Conservation (phyloP, 1,140 invertebrate genomes). For the Monochamus saltuarius region DNA sequence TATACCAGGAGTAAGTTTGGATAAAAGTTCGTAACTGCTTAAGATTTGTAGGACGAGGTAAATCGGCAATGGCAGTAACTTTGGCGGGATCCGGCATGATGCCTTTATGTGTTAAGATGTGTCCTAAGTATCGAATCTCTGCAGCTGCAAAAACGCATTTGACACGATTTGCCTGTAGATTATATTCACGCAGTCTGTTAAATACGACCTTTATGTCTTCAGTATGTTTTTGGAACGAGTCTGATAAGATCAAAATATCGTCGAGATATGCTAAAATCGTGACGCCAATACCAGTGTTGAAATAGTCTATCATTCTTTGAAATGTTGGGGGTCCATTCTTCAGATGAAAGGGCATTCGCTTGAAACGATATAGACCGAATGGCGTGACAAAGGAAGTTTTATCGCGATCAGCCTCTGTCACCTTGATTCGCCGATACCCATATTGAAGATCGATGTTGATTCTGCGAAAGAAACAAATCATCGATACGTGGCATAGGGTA, state of each 20-base stretch:
- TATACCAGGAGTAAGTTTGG: too few species aligned
- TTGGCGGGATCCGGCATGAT: too few species aligned
- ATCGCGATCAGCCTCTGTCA: slow-evolving; percentile 34
- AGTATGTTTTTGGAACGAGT: neutral
- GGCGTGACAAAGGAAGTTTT: slow-evolving; percentile 55
- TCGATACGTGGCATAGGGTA: slow-evolving; percentile 54
- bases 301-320: slow-evolving; percentile 47
- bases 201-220: neutral
- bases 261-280: slow-evolving; percentile 3
- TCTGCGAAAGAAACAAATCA: slow-evolving; percentile 49
- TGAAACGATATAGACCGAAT: slow-evolving; percentile 45
- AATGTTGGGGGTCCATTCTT: slow-evolving; percentile 50
- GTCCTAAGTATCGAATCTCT: too few species aligned
- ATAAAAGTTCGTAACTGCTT: too few species aligned
- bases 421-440: slow-evolving; percentile 17
- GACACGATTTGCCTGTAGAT: neutral
- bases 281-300: slow-evolving; percentile 4
- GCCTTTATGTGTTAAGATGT: too few species aligned
- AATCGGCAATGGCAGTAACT: too few species aligned
- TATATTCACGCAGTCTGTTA: neutral
- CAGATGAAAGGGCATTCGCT: slow-evolving; percentile 49
- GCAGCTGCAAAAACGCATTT: neutral
- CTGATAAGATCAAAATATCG: neutral
- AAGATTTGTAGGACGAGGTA: too few species aligned
- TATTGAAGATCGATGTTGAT: slow-evolving; percentile 49